A percentile compares a stretch with the other conserved stretches of the same genome.
Evolutionary conservation across 2,113 vertebrate genomes (phyloP).

Genomic region (Acinonyx jubatus): DNA sequence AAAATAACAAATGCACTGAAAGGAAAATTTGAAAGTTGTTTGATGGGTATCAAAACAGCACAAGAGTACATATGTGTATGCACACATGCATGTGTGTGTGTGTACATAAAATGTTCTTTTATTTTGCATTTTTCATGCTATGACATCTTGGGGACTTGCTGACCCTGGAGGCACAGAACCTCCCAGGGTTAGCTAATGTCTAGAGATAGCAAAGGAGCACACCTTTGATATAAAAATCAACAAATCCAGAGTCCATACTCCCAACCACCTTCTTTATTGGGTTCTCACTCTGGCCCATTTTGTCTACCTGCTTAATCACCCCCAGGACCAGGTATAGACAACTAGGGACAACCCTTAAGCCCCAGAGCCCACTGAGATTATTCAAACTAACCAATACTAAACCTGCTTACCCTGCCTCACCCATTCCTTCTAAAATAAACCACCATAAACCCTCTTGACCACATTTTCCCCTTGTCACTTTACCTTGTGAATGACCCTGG

Average conservation of each 20-base stretch:
- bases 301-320: background rate
- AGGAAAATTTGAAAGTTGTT: background rate
- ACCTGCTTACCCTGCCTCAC: background rate
- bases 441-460: background rate
- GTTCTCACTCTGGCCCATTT: background rate
- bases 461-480: background rate
- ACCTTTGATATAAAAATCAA: background rate
- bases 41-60: background rate
- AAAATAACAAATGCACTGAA: background rate
- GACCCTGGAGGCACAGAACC: background rate
- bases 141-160: background rate
- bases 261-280: background rate
- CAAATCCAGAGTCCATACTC: background rate
- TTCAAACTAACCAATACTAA: background rate
- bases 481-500: background rate
- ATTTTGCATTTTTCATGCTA: background rate
- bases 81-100: rapidly evolving
- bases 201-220: background rate
- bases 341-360: background rate
- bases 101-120: background rate
- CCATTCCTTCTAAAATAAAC: background rate
- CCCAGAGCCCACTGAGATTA: background rate
- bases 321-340: background rate
- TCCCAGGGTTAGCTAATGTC: background rate
- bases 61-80: background rate